phyloP scores from a whole-genome alignment of 2,113 vertebrate species.

The Tupaia tana region DNA sequence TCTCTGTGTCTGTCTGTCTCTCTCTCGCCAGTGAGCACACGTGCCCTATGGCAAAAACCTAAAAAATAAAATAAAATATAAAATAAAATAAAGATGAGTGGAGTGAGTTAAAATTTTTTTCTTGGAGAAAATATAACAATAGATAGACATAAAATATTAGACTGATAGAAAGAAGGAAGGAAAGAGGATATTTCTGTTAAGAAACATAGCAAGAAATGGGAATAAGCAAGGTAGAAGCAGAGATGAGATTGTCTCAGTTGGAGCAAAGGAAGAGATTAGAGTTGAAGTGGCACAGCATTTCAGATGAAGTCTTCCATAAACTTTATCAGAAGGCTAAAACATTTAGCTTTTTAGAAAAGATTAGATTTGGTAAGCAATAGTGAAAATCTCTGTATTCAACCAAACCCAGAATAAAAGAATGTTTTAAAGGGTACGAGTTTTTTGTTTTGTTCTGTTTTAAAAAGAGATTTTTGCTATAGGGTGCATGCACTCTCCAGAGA shows the following conservation, averaged over 20 bases:
- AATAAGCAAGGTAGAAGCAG: constrained; percentile 11
- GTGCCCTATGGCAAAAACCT: too few species aligned
- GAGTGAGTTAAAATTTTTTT: constrained; percentile 7
- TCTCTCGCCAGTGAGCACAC: too few species aligned
- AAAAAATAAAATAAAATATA: too few species aligned
- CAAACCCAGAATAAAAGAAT: neutral
- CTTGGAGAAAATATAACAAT: neutral
- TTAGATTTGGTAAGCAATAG: neutral
- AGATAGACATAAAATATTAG: neutral
- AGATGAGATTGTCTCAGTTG: neutral
- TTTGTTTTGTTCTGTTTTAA: neutral
- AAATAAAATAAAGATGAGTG: neutral
- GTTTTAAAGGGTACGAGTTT: neutral
- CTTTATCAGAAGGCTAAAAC: neutral
- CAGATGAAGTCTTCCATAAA: neutral
- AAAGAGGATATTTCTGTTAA: neutral
- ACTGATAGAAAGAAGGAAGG: neutral
- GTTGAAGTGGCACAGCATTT: neutral
- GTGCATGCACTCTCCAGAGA: too few species aligned
- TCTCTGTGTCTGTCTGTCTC: too few species aligned
- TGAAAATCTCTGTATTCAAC: constrained; percentile 24
- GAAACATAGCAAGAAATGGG: neutral
- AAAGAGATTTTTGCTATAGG: too few species aligned
- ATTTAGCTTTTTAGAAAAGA: neutral
- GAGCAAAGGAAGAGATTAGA: neutral